These are phyloP conservation scores for Beris chalybata DNA, from an alignment of 2,888 invertebrate genomes.

Conservation along the genomic window DNA sequence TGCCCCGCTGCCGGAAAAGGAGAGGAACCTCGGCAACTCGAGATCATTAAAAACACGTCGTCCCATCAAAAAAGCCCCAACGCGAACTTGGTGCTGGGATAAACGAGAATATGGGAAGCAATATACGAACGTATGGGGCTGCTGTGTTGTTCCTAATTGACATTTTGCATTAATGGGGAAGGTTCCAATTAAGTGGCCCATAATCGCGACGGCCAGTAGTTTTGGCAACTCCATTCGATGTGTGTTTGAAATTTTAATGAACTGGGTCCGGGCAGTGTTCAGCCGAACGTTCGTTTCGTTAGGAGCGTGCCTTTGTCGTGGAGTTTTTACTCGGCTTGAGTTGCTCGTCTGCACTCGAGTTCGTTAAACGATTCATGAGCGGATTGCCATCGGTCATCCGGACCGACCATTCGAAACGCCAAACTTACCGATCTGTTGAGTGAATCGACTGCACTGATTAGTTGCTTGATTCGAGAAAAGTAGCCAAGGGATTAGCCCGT, in stretches of 20 bases:
- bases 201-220: conserved; percentile 36
- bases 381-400: background rate
- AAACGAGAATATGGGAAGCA: conserved; percentile 32
- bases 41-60: conserved; percentile 39
- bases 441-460: no score
- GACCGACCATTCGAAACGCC: background rate
- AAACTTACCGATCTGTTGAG: no score
- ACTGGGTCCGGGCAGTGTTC: conserved; percentile 26
- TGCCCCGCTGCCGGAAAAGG: background rate
- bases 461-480: no score
- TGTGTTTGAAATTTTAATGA: conserved; percentile 46
- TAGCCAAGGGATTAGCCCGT: no score
- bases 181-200: conserved; percentile 44
- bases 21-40: background rate
- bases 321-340: no score
- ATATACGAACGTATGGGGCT: conserved; percentile 4
- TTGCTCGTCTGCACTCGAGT: no score
- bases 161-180: conserved; percentile 44
- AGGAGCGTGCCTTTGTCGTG: no score
- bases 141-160: conserved; percentile 46
- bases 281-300: background rate
- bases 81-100: conserved; percentile 42
- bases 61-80: conserved; percentile 37
- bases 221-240: conserved; percentile 27
- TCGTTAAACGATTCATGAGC: background rate